Conservation (phyloP, 2,113 vertebrate genomes). For the Thunnus thynnus region DNA sequence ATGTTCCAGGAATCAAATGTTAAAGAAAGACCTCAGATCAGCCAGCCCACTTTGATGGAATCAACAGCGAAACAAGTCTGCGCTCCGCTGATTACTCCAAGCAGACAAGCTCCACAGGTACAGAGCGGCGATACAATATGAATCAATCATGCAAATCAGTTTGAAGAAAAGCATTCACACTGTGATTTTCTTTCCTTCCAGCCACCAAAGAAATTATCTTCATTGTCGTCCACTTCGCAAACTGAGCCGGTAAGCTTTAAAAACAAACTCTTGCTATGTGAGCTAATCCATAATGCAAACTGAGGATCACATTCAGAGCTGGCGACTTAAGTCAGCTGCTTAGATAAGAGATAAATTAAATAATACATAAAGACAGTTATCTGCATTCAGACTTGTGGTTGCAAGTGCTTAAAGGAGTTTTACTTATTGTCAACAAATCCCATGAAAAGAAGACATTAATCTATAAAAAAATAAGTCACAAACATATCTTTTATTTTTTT, state of each 20-base stretch:
- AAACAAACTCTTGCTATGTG: background rate
- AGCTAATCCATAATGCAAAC: constrained; percentile 12
- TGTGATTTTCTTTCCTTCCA: constrained; percentile 27
- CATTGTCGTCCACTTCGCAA: background rate
- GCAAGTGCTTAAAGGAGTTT: background rate
- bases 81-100: constrained; percentile 39
- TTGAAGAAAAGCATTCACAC: too few species aligned
- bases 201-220: constrained; percentile 62
- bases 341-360: background rate
- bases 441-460: too few species aligned
- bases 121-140: background rate
- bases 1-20: constrained; percentile 71
- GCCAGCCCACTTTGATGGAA: constrained; percentile 77
- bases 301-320: background rate
- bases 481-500: too few species aligned
- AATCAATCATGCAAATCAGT: background rate
- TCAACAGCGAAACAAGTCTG: constrained; percentile 51
- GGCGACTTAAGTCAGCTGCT: background rate
- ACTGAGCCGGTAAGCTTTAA: constrained; percentile 55
- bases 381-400: background rate
- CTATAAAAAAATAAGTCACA: too few species aligned
- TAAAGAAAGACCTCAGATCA: constrained; percentile 69
- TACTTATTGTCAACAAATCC: background rate
- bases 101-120: constrained; percentile 77
- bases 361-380: background rate